These are phyloP conservation scores for Meloidogyne exigua DNA, from an alignment of 1,140 invertebrate species.

Conservation along the genomic window DNA sequence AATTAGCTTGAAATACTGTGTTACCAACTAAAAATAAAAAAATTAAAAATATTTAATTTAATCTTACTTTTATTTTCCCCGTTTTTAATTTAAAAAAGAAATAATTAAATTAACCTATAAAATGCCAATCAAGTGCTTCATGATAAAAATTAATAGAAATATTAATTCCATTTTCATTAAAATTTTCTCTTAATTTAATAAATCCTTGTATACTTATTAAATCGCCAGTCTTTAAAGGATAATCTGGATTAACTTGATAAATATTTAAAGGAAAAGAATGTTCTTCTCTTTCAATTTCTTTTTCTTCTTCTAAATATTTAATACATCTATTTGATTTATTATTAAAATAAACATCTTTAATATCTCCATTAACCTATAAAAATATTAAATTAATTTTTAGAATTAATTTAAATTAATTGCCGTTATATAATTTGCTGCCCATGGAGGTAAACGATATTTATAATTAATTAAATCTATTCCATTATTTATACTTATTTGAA, in stretches of 20 bases:
- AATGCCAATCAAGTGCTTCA: slow-evolving; percentile 4
- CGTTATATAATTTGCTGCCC: not conserved
- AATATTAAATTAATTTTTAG: no score
- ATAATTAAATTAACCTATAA: no score
- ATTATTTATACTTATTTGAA: not conserved
- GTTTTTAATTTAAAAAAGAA: no score
- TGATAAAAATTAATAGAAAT: not conserved
- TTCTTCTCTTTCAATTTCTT: not conserved
- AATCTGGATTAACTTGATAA: not conserved
- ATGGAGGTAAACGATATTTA: not conserved
- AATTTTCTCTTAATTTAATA: not conserved
- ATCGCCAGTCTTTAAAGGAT: not conserved
- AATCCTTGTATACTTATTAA: not conserved
- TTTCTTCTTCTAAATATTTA: not conserved
- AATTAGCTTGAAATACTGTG: not conserved
- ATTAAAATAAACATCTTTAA: not conserved
- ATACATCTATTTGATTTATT: not conserved
- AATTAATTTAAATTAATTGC: no score
- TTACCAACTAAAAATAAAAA: not conserved
- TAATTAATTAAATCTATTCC: slow-evolving; percentile 3
- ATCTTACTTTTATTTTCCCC: no score
- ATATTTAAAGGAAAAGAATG: not conserved
- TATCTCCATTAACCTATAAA: not conserved
- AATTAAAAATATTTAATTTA: not conserved
- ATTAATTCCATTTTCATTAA: not conserved